Base-by-base conservation (phyloP, 1,140 invertebrate genomes). In the Pogonomyrmex californicus region DNA sequence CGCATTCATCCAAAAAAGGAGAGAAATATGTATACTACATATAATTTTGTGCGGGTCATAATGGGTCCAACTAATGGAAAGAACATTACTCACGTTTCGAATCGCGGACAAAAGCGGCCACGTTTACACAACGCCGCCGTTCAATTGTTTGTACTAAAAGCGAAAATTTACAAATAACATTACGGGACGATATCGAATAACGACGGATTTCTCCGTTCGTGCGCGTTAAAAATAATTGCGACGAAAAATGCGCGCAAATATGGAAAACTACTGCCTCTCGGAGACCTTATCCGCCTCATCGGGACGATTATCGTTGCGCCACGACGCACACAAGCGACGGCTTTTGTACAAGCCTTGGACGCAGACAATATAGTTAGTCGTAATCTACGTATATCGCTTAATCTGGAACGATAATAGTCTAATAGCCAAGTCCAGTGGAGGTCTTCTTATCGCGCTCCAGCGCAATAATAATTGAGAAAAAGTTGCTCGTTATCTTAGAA, bases 51-150 rank as follows among this genome's bases (percentile, higher is more conserved):
- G 23, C 23, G 47, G n/a, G n/a, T n/a, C 79, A 82, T 82, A 82
- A 82, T 73, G 68, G 51, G 41, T 73, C 41, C 68, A 38, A 62
- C 68, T 83, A 83, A 83, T 83, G 79, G 79, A 75, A 75, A 83
- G 66, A 60, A 60, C 68, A 60, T 73, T 60, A 83, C 75, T 73
- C 68, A 73, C 54, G 68, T 75, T 83, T 83, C 41, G 54, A 60
- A 71, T 82, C 33, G 79, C 66, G 7, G 38, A 82, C 66, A 82
- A 82, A 73, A 73, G 47, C 78, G 49, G 33, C 9, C 23, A 7
- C 33, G 38, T 71, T 81, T 70, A 70, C 36, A 71, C 56, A 38
- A 71, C 56, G 30, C 30, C 12, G 54, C 51, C 17, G 79, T 44
- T 36, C 17, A 1, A 41, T 10, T 38, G 60, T 47, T 63, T 6